Conservation (phyloP, 2,113 vertebrate species). For the Noturus placidus region DNA sequence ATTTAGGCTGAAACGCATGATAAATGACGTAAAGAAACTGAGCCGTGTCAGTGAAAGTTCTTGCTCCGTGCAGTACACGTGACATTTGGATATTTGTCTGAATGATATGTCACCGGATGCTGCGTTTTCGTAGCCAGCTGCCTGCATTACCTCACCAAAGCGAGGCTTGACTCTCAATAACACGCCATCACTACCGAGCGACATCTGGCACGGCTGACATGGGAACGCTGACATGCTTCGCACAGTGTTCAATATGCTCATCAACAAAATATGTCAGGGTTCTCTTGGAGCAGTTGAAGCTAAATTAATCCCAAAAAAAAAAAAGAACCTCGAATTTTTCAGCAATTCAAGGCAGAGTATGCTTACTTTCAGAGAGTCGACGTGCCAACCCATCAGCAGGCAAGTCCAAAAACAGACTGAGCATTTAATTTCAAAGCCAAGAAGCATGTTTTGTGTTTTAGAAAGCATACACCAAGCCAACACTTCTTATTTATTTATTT, state of each 20-base stretch:
- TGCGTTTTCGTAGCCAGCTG: slow-evolving; percentile 40
- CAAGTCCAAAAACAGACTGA: slow-evolving; percentile 17
- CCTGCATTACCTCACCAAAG: slow-evolving; percentile 45
- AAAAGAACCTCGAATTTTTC: neutral
- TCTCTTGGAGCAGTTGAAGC: neutral
- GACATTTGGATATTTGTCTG: slow-evolving; percentile 40
- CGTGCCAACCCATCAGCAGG: neutral
- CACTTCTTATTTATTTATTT: neutral
- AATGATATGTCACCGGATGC: slow-evolving; percentile 45
- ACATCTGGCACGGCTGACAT: slow-evolving; percentile 11
- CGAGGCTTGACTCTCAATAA: slow-evolving; percentile 50
- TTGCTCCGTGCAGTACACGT: slow-evolving; percentile 24
- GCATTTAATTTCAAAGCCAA: slow-evolving; percentile 3
- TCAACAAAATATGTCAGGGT: neutral
- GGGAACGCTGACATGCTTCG: slow-evolving; percentile 1
- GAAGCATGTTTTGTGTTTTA: neutral
- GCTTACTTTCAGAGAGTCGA: neutral
- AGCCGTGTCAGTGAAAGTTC: slow-evolving; percentile 20
- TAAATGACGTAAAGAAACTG: slow-evolving; percentile 33
- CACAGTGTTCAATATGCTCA: neutral
- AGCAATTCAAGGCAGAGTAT: neutral
- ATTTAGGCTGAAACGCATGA: neutral
- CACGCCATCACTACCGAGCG: slow-evolving; percentile 49
- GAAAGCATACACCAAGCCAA: neutral
- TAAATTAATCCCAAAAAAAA: neutral